phyloP scores from a whole-genome alignment of 1,140 invertebrate species.

The Listronotus oregonensis region DNA sequence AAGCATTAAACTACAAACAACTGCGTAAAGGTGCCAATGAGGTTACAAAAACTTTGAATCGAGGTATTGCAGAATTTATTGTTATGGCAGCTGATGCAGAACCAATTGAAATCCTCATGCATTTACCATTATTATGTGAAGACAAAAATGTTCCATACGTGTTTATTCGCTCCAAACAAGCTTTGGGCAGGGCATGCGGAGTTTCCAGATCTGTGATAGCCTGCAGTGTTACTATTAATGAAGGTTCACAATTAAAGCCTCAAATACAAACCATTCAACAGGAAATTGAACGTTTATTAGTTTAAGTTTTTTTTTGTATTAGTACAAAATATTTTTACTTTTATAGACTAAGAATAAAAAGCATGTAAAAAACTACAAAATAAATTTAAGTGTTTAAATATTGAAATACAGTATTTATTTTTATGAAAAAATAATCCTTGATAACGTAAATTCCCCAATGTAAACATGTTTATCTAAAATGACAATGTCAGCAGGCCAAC shows the following conservation, averaged over 20 bases:
- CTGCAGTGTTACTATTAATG: conserved; percentile 93
- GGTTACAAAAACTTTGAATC: conserved; percentile 94
- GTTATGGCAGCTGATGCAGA: conserved; percentile 98
- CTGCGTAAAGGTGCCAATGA: conserved; percentile 98
- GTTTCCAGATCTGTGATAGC: conserved; percentile 97
- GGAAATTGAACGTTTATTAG: conserved; percentile 95
- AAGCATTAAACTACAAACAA: conserved; percentile 97
- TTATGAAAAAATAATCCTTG: too few relatives aligned
- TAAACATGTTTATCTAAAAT: too few relatives aligned
- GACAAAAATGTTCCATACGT: conserved; percentile 99
- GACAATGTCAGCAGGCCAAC: too few relatives aligned
- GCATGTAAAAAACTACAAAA: too few relatives aligned
- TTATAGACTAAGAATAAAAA: too few relatives aligned
- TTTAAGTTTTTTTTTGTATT: conserved; percentile 62
- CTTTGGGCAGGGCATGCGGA: conserved; percentile 95
- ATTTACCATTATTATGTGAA: conserved; percentile 96
- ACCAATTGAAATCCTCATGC: conserved; percentile 96
- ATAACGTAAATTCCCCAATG: too few relatives aligned
- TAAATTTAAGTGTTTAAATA: too few relatives aligned
- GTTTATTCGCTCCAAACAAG: conserved; percentile 97
- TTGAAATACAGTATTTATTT: too few relatives aligned
- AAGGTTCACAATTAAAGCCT: conserved; percentile 95
- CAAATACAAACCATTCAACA: conserved; percentile 91
- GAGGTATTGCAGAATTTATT: conserved; percentile 94
- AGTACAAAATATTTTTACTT: not conserved